Evolutionary conservation across 2,797 vertebrate species (phyloP), one percentile per base, ranked within the genome.

Genomic region (Molossus molossus): DNA sequence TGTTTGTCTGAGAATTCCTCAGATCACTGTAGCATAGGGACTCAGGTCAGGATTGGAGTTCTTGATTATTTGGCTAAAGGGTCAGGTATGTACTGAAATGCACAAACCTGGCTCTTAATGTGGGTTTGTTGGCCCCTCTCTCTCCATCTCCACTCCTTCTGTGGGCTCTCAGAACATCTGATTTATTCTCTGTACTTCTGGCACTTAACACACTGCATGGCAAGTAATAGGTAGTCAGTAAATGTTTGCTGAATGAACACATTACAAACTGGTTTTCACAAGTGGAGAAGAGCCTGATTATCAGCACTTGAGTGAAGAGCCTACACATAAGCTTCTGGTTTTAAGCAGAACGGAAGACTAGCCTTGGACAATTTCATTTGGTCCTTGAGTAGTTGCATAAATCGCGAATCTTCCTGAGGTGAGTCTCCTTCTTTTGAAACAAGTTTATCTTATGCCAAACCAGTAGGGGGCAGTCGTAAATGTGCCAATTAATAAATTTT

Each of bases 191-290:
- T 72, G n/a, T 57, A 33, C 50, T 96, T 93, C 81, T 92, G 76
- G 37, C 84, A 81, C 60, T 93, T 89, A 73, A 60, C 83, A 90
- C 10, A 77, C 37, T 93, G n/a, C 23, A 29, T 77, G 45, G 48
- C 70, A 92, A 93, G 27, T 91, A 91, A 57, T 64, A 58, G 45
- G 20, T 53, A 89, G 72, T 96, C 62, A 75, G n/a, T 84, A 58
- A 97, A 90, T 90, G 37, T 91, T 93, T 81, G 60, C 76, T 77
- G 57, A 97, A 50, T 67, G 75, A 93, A 75, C 20, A 73, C 88
- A 90, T 70, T 92, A 25, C 53, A 77, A 72, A 87, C 20, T 93
- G 94, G 87, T 87, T 94, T 73, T 75, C 65, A 75, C 4, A 55
- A 62, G 58, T 37, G 12, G 65, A 5, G 57, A 89, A 87, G 92